A percentile compares a stretch with the other conserved stretches of the same genome.
Conservation (phyloP, 2,797 vertebrate species). For the Argya squamiceps region DNA sequence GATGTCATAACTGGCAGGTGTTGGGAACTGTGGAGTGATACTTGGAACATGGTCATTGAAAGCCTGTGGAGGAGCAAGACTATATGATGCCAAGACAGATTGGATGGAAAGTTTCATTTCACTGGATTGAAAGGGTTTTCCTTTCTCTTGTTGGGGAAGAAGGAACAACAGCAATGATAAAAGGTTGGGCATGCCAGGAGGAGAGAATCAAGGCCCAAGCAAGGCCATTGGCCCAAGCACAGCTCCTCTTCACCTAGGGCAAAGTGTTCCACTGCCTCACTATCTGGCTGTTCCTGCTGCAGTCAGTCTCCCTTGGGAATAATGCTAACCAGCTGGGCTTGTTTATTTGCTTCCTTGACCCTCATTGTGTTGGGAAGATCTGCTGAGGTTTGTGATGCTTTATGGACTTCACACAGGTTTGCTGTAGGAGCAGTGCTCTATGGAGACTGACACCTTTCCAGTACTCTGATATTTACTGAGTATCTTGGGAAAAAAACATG, state of each 20-base stretch:
- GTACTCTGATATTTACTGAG: background rate
- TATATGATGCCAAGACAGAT: background rate
- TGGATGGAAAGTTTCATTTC: background rate
- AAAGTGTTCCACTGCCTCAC: background rate
- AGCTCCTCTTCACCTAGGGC: background rate
- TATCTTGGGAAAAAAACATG: background rate
- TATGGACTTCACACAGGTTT: background rate
- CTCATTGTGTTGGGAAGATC: background rate
- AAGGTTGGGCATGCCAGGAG: background rate
- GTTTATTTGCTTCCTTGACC: background rate
- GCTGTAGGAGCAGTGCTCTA: background rate
- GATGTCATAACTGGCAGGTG: background rate
- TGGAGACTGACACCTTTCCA: background rate
- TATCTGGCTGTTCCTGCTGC: background rate
- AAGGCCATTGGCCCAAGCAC: background rate
- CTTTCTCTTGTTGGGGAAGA: background rate
- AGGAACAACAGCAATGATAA: background rate
- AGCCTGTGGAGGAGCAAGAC: background rate
- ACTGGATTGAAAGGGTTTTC: background rate
- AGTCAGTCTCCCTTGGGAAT: background rate
- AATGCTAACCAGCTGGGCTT: fast-evolving
- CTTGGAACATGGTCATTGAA: background rate
- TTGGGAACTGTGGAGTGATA: background rate
- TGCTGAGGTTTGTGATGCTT: background rate
- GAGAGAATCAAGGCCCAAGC: background rate